Evolutionary conservation across 2,797 vertebrate genomes (phyloP), one percentile per base, ranked within the genome.

Genomic region (Tamandua tetradactyla): DNA sequence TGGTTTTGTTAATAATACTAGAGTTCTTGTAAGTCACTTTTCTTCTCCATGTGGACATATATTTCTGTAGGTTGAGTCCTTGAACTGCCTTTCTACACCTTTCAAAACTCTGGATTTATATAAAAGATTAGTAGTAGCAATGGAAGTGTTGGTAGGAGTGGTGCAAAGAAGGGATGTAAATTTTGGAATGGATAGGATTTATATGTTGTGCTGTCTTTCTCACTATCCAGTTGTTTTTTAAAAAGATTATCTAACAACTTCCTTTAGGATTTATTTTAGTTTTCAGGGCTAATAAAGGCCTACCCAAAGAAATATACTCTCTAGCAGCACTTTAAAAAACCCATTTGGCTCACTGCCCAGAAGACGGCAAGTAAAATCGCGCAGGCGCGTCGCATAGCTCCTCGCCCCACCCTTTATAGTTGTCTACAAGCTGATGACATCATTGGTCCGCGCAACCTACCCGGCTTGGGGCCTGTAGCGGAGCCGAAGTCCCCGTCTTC

Each of bases 371-470:
- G 7, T 32, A n/a, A 37, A n/a, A 1, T 32, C 22, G 57, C 94
- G 93, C 93, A 92, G 32, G 84, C 93, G 89, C 94, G 12, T 35
- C 35, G 37, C 44, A 71, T 62, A 23, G 18, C 13, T 35, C 42
- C 23, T 17, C n/a, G 15, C 79, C 35, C 82, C 62, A 8, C 94
- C 92, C 83, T 55, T 92, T 52, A 37, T 35, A 5, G n/a, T 42
- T 3, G 30, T 10, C 75, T 20, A 44, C 79, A 17, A 32, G 11
- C 17, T 94, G 94, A 95, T 97, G 94, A 96, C 97, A 79, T 97
- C 94, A 97, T 91, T 18, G 32, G 57, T 12, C 57, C 37, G 97
- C 96, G 96, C 97, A 40, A 40, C 76, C 52, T n/a, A 69, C 47
- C 44, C 5, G 23, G 66, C 47, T 87, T 32, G 0, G 18, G 49